phyloP scores from a whole-genome alignment of 2,888 invertebrate species.

The Drosophila histrio region DNA sequence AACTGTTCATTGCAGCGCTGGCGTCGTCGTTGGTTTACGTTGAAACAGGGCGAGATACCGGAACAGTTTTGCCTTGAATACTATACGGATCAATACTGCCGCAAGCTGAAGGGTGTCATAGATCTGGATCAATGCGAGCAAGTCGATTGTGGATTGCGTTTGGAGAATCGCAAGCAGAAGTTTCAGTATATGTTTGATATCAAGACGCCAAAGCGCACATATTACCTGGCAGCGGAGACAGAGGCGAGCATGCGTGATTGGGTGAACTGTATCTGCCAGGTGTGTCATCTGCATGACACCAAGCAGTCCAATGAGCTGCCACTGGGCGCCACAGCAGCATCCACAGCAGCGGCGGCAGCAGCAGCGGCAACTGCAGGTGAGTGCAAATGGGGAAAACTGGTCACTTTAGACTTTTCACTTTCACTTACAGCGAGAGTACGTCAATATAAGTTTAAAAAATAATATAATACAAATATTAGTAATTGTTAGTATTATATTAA shows the following conservation, averaged over 20 bases:
- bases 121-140: constrained; percentile 98
- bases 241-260: constrained; percentile 97
- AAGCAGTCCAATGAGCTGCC: constrained; percentile 82
- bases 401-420: constrained; percentile 41
- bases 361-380: constrained; percentile 48
- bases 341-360: constrained; percentile 28
- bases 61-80: constrained; percentile 97
- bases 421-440: no score
- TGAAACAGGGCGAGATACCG: constrained; percentile 96
- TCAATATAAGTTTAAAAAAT: no score
- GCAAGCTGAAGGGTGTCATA: constrained; percentile 94
- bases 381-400: constrained; percentile 22
- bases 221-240: constrained; percentile 96
- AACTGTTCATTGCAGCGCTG: constrained; percentile 89
- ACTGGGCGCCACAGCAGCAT: constrained; percentile 55
- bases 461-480: no score
- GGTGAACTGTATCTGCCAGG: constrained; percentile 97
- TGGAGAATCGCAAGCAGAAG: constrained; percentile 92
- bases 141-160: constrained; percentile 93
- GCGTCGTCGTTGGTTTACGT: constrained; percentile 97
- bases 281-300: constrained; percentile 92
- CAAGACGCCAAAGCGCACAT: constrained; percentile 94
- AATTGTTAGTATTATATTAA: no score
- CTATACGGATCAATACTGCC: constrained; percentile 93
- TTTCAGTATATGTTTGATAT: constrained; percentile 95